Percentiles rank a stretch among this genome's conserved stretches.
Evolutionary conservation across 2,888 invertebrate genomes (phyloP).

Genomic region (Plemyria rubiginata): DNA sequence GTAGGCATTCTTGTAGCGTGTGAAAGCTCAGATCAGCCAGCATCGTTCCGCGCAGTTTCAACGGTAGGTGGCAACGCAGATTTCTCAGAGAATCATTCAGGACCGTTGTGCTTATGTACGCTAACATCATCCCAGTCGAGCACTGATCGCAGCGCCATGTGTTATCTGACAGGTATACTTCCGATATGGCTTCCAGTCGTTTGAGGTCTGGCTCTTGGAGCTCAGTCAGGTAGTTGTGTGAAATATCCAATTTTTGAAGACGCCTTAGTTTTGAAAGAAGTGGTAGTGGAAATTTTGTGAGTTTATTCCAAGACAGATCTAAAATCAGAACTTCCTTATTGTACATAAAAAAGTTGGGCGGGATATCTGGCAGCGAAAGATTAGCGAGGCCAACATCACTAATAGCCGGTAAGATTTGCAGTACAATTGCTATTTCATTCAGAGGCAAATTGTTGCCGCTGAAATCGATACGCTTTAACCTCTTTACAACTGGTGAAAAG

Average conservation of each 20-base stretch:
- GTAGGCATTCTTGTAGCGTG: conserved; percentile 73
- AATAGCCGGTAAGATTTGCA: conserved; percentile 85
- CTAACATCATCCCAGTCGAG: conserved; percentile 84
- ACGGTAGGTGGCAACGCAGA: conserved; percentile 85
- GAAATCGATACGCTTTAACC: conserved; percentile 87
- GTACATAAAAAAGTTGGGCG: conserved; percentile 84
- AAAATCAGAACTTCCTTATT: conserved; percentile 86
- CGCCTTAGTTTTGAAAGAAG: conserved; percentile 83
- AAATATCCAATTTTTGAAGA: conserved; percentile 88
- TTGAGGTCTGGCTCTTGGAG: conserved; percentile 84
- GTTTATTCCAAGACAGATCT: conserved; percentile 90
- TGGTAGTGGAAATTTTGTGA: conserved; percentile 84
- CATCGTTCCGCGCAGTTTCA: conserved; percentile 75
- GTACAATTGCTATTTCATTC: conserved; percentile 82
- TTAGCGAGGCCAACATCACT: conserved; percentile 85
- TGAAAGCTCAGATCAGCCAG: conserved; percentile 64
- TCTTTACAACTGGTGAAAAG: conserved; percentile 86
- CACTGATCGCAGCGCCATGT: conserved; percentile 89
- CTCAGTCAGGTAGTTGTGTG: conserved; percentile 89
- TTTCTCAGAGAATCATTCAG: conserved; percentile 79
- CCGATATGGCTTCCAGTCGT: conserved; percentile 84
- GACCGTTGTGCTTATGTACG: conserved; percentile 83
- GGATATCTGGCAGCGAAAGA: conserved; percentile 83
- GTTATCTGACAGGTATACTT: conserved; percentile 85
- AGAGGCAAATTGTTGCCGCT: conserved; percentile 88